phyloP scores from a whole-genome alignment of 2,888 invertebrate genomes.

The Abrostola tripartita region DNA sequence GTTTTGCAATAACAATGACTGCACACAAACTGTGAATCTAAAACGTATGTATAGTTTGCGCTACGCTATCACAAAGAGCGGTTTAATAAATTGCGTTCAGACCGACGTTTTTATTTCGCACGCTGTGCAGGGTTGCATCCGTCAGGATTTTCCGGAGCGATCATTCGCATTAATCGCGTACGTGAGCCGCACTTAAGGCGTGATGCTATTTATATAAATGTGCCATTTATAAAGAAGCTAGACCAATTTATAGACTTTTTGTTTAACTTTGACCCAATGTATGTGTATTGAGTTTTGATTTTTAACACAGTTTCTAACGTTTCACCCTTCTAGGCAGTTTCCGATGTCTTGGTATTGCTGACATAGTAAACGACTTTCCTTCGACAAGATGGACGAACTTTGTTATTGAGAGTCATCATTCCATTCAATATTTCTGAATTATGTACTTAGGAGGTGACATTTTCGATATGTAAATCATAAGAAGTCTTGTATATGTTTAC shows the following conservation, averaged over 20 bases:
- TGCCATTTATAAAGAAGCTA: slow-evolving; percentile 28
- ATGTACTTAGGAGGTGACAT: no score
- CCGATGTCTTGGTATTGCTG: no score
- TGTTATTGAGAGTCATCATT: no score
- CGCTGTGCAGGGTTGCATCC: slow-evolving; percentile 59
- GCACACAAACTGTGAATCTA: slow-evolving; percentile 3
- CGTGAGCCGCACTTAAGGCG: slow-evolving; percentile 42
- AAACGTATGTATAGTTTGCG: slow-evolving; percentile 24
- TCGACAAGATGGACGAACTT: no score
- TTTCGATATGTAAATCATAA: no score
- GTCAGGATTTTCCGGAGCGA: slow-evolving; percentile 54
- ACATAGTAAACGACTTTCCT: no score
- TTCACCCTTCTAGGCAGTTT: no score
- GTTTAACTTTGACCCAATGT: not conserved
- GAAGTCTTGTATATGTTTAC: no score
- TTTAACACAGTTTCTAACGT: not conserved
- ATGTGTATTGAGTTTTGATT: not conserved
- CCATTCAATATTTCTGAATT: no score
- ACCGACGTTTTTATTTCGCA: slow-evolving; percentile 65
- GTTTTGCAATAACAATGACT: slow-evolving; percentile 9
- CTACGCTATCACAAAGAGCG: slow-evolving; percentile 62
- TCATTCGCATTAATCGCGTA: slow-evolving; percentile 54
- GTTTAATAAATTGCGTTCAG: slow-evolving; percentile 68
- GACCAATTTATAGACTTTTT: slow-evolving; percentile 1
- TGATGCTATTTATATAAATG: slow-evolving; percentile 53